Evolutionary conservation across 1,140 invertebrate species (phyloP), one percentile per base, ranked within the genome.

Genomic region (Aricia agestis): DNA sequence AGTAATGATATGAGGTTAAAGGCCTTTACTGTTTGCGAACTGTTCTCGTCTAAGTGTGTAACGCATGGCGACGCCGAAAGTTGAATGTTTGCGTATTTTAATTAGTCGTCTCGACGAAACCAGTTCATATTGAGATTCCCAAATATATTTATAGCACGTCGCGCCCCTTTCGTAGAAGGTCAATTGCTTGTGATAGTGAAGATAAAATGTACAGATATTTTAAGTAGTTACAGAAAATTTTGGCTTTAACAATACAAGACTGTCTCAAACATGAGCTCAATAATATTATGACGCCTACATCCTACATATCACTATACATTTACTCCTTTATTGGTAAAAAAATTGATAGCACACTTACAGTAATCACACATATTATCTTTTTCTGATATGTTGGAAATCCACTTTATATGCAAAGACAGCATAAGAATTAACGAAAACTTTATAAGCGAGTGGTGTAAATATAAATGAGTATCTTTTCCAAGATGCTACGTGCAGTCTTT

Each of bases 121-220:
- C 59, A 19, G 59, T 63, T 19, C 19, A 10, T 63, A 19, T 63
- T 18, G 59, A 19, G 18, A 25, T 63, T 63, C 59, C 59, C 59
- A 63, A 63, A 63, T 17, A 52, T 52, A 52, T 52, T 52, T 63
- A 19, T 19, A 63, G 59, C 59, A 18, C 18, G 18, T 19, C 59
- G 19, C 59, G 59, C 59, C 59, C 59, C 59, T 63, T 19, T 25
- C 11, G 11, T 19, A n/a, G 58, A 19, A 18, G 58, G 58, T 59
- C 17, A 58, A 52, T 13, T 15, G 11, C 45, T 52, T 52, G 45
- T 52, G 45, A 52, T 52, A 52, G 45, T 52, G 9, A 4, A 52
- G 45, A 52, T 52, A 1, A 52, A 13, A 52, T 4, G 0, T 52
- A 52, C 45, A 1, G 6, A 11, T 10, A 52, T 15, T 52, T 11